Conservation (phyloP, 2,888 invertebrate species). For the Hydroisotoma schaefferi region DNA sequence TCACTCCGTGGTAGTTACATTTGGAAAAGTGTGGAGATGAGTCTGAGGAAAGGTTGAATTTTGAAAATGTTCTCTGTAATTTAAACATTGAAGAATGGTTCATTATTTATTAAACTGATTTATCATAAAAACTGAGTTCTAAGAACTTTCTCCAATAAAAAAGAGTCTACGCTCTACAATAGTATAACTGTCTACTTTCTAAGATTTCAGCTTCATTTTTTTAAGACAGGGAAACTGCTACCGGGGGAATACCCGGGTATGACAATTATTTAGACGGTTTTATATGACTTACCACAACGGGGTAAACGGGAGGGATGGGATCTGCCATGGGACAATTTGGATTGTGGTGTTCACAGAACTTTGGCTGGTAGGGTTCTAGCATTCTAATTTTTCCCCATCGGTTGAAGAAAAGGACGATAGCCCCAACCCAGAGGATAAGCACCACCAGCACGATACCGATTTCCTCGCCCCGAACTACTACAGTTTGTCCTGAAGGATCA, state of each 20-base stretch:
- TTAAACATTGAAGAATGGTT: too few species aligned
- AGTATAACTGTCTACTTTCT: too few species aligned
- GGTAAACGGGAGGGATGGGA: not conserved
- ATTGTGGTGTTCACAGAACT: constrained; percentile 76
- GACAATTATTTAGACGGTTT: too few species aligned
- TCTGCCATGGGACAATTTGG: constrained; percentile 61
- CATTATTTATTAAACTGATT: too few species aligned
- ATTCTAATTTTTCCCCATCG: constrained; percentile 92
- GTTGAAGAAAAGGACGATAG: constrained; percentile 80
- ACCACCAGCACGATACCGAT: constrained; percentile 80
- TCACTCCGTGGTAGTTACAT: constrained; percentile 46
- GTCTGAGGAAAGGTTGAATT: constrained; percentile 57
- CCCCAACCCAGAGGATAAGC: constrained; percentile 80
- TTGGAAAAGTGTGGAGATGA: constrained; percentile 47
- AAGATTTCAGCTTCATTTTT: too few species aligned
- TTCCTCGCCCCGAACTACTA: constrained; percentile 76
- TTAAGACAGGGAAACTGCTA: too few species aligned
- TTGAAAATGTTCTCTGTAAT: constrained; percentile 64
- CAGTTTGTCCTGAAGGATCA: too few species aligned
- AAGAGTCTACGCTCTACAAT: too few species aligned
- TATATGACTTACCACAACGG: not conserved
- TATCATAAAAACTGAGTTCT: too few species aligned
- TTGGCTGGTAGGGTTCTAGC: constrained; percentile 86
- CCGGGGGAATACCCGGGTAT: too few species aligned
- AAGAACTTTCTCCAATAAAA: too few species aligned